phyloP scores from a whole-genome alignment of 2,797 vertebrate genomes.

The Phylloscopus collybita region DNA sequence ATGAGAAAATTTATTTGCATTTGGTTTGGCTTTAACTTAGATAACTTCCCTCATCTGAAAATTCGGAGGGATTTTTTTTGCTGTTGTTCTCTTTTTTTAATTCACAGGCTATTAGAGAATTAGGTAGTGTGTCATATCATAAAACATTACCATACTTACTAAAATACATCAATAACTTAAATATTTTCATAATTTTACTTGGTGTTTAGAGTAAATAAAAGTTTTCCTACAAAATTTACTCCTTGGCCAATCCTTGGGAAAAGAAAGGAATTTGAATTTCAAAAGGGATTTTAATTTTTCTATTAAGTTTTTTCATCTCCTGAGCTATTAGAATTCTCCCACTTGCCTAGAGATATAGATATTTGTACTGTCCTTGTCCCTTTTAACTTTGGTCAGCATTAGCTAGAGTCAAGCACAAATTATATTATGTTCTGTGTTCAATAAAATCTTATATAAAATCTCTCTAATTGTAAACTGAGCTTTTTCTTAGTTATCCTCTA shows the following conservation, averaged over 20 bases:
- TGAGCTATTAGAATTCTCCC: background rate
- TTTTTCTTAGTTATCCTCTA: background rate
- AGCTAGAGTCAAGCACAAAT: background rate
- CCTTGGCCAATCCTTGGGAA: background rate
- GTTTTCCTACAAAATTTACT: background rate
- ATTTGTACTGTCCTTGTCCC: background rate
- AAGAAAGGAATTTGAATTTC: background rate
- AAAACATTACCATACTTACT: background rate
- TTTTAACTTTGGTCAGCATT: background rate
- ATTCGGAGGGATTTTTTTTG: accelerated
- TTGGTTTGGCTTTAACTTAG: background rate
- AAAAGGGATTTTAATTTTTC: background rate
- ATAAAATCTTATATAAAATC: background rate
- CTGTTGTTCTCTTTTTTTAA: too few relatives aligned
- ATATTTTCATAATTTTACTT: background rate
- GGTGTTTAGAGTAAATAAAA: background rate
- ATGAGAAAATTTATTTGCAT: background rate
- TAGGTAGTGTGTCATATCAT: background rate
- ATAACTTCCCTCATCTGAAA: background rate
- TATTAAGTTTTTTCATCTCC: background rate
- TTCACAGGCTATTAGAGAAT: background rate
- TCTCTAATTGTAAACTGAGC: background rate
- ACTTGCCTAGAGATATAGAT: background rate
- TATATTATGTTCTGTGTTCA: background rate
- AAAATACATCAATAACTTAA: background rate